These are phyloP conservation scores for Tragelaphus eurycerus DNA, from an alignment of 2,797 vertebrate species.

Conservation along the genomic window DNA sequence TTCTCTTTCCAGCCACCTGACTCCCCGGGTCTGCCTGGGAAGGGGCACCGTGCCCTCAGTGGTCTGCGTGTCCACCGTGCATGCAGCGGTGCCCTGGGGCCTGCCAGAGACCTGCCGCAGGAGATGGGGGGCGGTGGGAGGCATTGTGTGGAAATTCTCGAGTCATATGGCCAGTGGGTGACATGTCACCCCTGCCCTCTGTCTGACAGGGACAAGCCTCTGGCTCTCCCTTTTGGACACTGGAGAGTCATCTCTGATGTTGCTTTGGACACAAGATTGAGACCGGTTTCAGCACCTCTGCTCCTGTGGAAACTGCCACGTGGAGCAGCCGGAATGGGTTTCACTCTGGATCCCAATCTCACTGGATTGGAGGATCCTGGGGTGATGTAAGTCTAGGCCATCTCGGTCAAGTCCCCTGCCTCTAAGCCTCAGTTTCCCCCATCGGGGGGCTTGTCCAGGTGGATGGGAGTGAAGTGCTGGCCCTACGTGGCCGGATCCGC, in stretches of 20 bases:
- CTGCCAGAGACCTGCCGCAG: background rate
- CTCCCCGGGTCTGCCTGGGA: background rate
- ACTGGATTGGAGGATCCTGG: background rate
- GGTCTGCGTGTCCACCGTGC: background rate
- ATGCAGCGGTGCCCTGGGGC: background rate
- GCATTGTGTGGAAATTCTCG: background rate
- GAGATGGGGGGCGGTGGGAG: background rate
- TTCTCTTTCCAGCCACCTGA: background rate
- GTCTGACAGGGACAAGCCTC: background rate
- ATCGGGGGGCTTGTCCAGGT: background rate
- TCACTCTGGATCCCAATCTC: background rate
- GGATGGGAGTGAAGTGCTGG: background rate
- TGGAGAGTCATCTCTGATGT: background rate
- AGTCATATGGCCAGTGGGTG: background rate
- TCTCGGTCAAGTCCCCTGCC: background rate
- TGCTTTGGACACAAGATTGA: background rate
- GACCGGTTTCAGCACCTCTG: background rate
- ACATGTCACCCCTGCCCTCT: background rate
- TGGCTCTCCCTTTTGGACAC: background rate
- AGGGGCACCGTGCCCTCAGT: accelerated
- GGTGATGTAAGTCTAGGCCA: background rate
- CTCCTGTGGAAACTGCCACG: background rate
- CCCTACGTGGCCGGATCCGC: accelerated
- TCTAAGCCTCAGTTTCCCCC: background rate
- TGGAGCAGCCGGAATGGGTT: too few relatives aligned